Percentiles rank a stretch among this genome's conserved stretches.
Conservation (phyloP, 2,797 vertebrate species). For the Brachyalestes nurse region DNA sequence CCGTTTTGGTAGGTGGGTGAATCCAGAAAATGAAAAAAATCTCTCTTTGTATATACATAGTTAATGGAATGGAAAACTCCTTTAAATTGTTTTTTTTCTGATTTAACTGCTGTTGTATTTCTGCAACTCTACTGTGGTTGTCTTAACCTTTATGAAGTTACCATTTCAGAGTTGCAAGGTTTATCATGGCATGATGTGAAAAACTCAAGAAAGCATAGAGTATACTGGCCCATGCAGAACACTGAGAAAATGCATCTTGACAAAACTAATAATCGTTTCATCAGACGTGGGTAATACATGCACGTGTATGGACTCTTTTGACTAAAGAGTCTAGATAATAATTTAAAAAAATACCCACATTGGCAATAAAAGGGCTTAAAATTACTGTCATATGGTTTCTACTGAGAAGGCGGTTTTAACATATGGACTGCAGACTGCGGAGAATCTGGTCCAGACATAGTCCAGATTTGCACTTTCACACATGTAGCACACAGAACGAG, state of each 20-base stretch:
- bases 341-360: slow-evolving; percentile 4
- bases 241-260: not conserved
- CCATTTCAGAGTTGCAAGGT: too few species aligned
- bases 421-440: too few species aligned
- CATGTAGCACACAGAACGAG: too few species aligned
- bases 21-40: slow-evolving; percentile 63
- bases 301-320: slow-evolving; percentile 17
- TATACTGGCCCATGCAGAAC: not conserved
- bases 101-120: not conserved
- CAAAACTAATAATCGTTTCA: not conserved
- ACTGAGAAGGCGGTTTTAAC: not conserved
- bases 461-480: too few species aligned
- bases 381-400: slow-evolving; percentile 25
- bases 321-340: slow-evolving; percentile 21
- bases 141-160: too few species aligned
- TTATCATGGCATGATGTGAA: too few species aligned
- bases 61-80: not conserved
- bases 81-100: not conserved
- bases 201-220: not conserved
- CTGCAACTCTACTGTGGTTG: not conserved
- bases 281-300: not conserved
- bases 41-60: slow-evolving; percentile 39
- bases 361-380: slow-evolving; percentile 18
- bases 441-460: too few species aligned
- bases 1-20: slow-evolving; percentile 43